Base-by-base conservation (phyloP, 1,140 invertebrate genomes). In the Lepidurus arcticus region DNA sequence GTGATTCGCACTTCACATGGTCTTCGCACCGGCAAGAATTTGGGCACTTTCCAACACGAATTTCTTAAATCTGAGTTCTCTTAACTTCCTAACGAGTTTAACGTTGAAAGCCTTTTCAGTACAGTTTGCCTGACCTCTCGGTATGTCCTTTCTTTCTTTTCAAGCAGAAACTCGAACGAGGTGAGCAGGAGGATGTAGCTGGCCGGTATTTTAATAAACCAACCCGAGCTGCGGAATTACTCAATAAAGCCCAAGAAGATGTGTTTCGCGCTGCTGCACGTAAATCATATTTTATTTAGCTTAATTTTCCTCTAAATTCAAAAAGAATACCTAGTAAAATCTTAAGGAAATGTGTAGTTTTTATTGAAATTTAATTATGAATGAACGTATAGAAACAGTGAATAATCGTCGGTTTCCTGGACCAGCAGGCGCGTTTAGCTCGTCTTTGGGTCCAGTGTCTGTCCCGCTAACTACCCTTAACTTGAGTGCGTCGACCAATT, bases 201-300 rank as follows among this genome's bases (percentile, higher is more conserved):
- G 88, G 88, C 2, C 90, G 87, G 81, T 93, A 92, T 83, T 92
- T 93, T 82, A 44, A 44, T 7, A 90, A 90, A 83, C 90, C 90
- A 4, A 89, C 88, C 84, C 81, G 90, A 81, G 88, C 90, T 16
- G 86, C 87, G 11, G 88, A 91, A 82, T 81, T 90, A 13, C 82
- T 91, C 11, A 86, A 86, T 78, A 86, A 86, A 81, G 85, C 86
- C 10, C 85, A 86, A 81, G 84, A 88, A 79, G 83, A 84, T 75
- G 81, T 80, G 84, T 87, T 80, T 82, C 84, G 74, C 83, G 83
- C 53, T 76, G 75, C 80, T 42, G 43, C 26, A 80, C 65, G 74
- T 80, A 34, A n/a, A 78, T 80, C 76, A 75, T 65, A 11, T 34
- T 77, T 21, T 74, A 42, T 16, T 79, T 84, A 85, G 87, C 80